phyloP scores from a whole-genome alignment of 1,140 invertebrate genomes.

The Pseudomyrmex gracilis region DNA sequence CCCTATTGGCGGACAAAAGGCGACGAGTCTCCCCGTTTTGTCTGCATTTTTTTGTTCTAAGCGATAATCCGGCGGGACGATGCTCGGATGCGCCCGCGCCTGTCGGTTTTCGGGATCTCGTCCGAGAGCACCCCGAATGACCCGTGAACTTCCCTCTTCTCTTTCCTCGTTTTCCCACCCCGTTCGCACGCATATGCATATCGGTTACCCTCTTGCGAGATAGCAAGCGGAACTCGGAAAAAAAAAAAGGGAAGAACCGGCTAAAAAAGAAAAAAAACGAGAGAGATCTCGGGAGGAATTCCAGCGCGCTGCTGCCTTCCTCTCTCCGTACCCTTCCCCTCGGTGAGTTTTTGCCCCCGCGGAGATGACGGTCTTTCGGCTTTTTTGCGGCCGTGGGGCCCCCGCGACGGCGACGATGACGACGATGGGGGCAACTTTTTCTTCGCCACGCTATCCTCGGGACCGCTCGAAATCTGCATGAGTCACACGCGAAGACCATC shows the following conservation, averaged over 20 bases:
- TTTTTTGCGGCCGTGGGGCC: conserved; percentile 67
- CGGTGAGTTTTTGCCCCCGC: conserved; percentile 42
- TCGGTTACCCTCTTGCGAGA: conserved; percentile 62
- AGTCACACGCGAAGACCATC: conserved; percentile 57
- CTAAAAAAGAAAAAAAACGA: conserved; percentile 33
- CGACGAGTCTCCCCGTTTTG: conserved; percentile 24
- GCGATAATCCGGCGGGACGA: conserved; percentile 69
- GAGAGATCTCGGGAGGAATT: conserved; percentile 61
- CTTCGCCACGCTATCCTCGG: conserved; percentile 36
- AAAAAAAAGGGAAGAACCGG: conserved; percentile 55
- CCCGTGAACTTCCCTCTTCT: conserved; percentile 4
- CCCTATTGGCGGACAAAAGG: not conserved
- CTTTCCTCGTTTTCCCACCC: not conserved
- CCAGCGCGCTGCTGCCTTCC: conserved; percentile 40
- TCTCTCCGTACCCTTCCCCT: conserved; percentile 55
- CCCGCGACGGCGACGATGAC: conserved; percentile 48
- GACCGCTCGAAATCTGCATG: conserved; percentile 52
- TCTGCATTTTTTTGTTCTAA: conserved; percentile 63
- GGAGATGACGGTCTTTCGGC: conserved; percentile 46
- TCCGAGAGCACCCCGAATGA: conserved; percentile 32
- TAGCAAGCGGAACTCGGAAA: not conserved
- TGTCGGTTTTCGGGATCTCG: conserved; percentile 13
- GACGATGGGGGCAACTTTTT: conserved; percentile 60
- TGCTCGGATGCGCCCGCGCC: conserved; percentile 66
- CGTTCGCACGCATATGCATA: conserved; percentile 62